Percentiles rank a stretch among this genome's conserved stretches.
Conservation (phyloP, 2,113 vertebrate species). For the Misgurnus anguillicaudatus region DNA sequence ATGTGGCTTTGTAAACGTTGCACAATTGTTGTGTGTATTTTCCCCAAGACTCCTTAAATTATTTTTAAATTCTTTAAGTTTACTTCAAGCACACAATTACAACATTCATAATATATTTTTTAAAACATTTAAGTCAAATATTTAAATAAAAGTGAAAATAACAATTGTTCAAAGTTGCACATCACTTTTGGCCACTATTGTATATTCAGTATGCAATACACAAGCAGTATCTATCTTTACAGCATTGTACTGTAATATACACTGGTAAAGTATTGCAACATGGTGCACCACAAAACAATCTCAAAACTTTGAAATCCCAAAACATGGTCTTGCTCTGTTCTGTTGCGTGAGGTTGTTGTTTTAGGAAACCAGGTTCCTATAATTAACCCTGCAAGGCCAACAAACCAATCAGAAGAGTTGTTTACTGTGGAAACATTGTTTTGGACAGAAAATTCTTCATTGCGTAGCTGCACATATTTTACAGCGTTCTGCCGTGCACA, state of each 20-base stretch:
- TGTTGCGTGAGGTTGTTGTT: conserved; percentile 39
- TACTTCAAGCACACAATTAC: too few relatives aligned
- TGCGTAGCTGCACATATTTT: conserved; percentile 19
- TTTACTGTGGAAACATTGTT: conserved; percentile 38
- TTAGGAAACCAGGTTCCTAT: conserved; percentile 44
- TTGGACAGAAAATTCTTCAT: conserved; percentile 23
- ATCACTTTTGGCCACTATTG: too few relatives aligned
- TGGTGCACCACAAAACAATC: conserved; percentile 5
- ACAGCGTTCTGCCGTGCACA: not conserved
- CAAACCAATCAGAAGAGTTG: conserved; percentile 42
- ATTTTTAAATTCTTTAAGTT: too few relatives aligned
- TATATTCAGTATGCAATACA: not conserved
- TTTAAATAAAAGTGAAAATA: too few relatives aligned
- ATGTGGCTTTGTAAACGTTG: too few relatives aligned
- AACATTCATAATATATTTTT: too few relatives aligned
- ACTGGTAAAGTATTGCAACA: not conserved
- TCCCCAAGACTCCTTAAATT: too few relatives aligned
- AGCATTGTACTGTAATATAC: not conserved
- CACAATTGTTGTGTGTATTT: too few relatives aligned
- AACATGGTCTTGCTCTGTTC: not conserved
- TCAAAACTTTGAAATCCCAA: conserved; percentile 5
- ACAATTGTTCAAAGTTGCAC: too few relatives aligned
- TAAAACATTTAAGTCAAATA: too few relatives aligned
- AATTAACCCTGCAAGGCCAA: conserved; percentile 43
- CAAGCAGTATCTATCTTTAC: not conserved